A percentile compares a stretch with the other conserved stretches of the same genome.
Conservation (phyloP, 2,113 vertebrate species). For the Oplegnathus fasciatus region DNA sequence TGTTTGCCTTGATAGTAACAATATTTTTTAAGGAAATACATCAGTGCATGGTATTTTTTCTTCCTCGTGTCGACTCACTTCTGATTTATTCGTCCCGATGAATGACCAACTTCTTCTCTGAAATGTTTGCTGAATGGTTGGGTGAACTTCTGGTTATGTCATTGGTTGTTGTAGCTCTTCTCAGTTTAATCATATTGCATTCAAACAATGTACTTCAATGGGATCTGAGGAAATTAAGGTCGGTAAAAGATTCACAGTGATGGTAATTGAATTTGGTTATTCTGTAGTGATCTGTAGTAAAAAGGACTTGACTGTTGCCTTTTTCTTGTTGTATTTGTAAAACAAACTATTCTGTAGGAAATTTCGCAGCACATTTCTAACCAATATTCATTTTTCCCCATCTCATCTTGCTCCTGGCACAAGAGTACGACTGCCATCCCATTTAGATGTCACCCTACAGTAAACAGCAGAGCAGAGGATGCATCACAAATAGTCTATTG, state of each 20-base stretch:
- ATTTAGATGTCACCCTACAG: constrained; percentile 15
- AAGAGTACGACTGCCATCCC: too few relatives aligned
- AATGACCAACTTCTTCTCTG: not conserved
- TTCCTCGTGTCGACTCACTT: not conserved
- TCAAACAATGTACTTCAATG: too few relatives aligned
- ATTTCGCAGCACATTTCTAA: accelerated
- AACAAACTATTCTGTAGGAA: not conserved
- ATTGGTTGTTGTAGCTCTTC: not conserved
- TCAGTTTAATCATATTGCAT: not conserved
- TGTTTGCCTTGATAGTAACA: not conserved
- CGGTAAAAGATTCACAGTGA: not conserved
- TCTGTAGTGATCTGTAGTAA: not conserved
- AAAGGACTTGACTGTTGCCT: not conserved
- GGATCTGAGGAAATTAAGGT: not conserved
- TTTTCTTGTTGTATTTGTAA: not conserved
- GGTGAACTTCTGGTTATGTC: not conserved
- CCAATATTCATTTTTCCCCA: not conserved
- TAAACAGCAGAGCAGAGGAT: constrained; percentile 1
- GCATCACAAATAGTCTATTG: not conserved
- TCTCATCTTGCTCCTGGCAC: not conserved
- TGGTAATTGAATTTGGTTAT: too few relatives aligned
- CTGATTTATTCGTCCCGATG: not conserved
- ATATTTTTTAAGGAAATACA: not conserved
- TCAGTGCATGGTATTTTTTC: not conserved
- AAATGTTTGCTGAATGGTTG: not conserved